Base-by-base conservation (phyloP, 2,113 vertebrate genomes). In the Mormyrus iriodes region DNA sequence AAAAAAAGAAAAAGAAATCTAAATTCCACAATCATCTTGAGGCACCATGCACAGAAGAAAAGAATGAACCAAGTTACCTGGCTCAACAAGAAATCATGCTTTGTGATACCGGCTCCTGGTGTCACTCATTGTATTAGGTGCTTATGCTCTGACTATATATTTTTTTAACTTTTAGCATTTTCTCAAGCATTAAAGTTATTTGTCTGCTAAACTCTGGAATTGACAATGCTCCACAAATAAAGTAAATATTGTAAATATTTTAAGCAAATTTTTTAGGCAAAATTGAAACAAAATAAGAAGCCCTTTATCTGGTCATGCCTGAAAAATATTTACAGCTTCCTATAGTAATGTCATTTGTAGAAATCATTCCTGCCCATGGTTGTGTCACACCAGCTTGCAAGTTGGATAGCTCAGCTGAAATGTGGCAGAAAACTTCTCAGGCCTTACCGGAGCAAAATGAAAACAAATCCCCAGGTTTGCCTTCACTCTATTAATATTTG, bases 401-500 rank as follows among this genome's bases (percentile, higher is more conserved):
- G 73, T 12, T 6, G 35, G 2, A 35, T 17, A 42, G 73, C 73
- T 42, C 73, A 15, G 35, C 69, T 15, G 15, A 76, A 76, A 79
- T 19, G 1, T 1, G 13, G 73, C 73, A 42, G 27, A 39, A 39
- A 7, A 12, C 31, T 19, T 31, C 5, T 35, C 17, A 42, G 10
- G 35, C 73, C n/a, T 79, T 0, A 19, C 73, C 15, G 19, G 35
- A 42, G 73, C 24, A 49, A 88, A 88, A 88, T 46, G 49, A 88
- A 88, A 83, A 82, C 49, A 88, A 55, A 88, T 13, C 48, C 3
- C 27, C 46, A 17, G 49, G 31, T 51, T 79, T 82, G 31, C 48
- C 49, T 55, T 88, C 46, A 55, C 69, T 82, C 69, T 82, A 44
- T 88, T 55, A 88, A 55, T 88, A 88, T 82, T 82, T 83, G 35